Evolutionary conservation across 2,888 invertebrate species (phyloP).

Genomic region (Ectropis crepuscularia): DNA sequence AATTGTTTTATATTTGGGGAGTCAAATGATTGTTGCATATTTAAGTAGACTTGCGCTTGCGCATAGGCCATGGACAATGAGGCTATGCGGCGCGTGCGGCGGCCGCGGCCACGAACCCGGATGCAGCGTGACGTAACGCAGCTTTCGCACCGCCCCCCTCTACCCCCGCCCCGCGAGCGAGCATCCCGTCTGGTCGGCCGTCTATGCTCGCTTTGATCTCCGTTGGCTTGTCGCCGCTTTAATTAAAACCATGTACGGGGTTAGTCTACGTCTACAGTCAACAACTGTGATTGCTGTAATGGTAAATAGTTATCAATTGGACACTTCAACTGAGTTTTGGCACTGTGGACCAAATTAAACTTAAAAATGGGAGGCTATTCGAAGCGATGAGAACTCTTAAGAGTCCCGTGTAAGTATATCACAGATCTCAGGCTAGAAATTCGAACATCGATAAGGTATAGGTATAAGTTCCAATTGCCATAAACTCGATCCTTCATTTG

Average conservation of each 20-base stretch:
- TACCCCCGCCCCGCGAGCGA: slow-evolving; percentile 45
- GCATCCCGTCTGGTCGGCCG: slow-evolving; percentile 72
- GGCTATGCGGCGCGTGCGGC: slow-evolving; percentile 66
- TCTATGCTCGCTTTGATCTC: slow-evolving; percentile 69
- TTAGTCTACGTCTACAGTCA: not conserved
- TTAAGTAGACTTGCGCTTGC: slow-evolving; percentile 18
- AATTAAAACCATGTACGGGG: slow-evolving; percentile 36
- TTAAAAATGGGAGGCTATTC: too few species aligned
- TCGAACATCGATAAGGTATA: too few species aligned
- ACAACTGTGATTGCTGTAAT: slow-evolving; percentile 17
- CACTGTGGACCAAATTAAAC: too few species aligned
- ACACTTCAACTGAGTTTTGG: not conserved
- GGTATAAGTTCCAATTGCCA: too few species aligned
- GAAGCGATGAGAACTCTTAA: too few species aligned
- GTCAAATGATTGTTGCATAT: slow-evolving; percentile 5
- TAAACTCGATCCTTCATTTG: too few species aligned
- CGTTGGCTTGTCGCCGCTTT: slow-evolving; percentile 41
- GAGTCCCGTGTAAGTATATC: too few species aligned
- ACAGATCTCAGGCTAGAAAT: too few species aligned
- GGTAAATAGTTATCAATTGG: slow-evolving; percentile 33
- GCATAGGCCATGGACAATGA: slow-evolving; percentile 47
- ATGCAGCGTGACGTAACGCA: slow-evolving; percentile 78
- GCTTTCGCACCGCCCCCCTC: slow-evolving; percentile 60
- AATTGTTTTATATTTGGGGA: too few species aligned
- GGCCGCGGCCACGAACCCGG: slow-evolving; percentile 83